Percentiles rank a stretch among this genome's conserved stretches.
Evolutionary conservation across 2,113 vertebrate genomes (phyloP).

Genomic region (Grammomys dolichurus): DNA sequence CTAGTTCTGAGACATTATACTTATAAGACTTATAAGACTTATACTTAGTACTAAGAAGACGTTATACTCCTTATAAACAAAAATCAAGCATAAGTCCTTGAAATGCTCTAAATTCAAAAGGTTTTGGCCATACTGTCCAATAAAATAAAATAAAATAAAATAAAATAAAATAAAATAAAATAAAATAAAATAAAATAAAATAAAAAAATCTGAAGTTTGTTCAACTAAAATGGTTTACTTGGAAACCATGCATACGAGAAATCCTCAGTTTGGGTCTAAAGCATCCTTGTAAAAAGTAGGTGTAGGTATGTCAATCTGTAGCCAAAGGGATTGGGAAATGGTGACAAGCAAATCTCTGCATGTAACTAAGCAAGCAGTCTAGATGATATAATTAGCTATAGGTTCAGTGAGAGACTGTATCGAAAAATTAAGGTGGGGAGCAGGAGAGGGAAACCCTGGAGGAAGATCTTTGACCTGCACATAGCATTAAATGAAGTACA

Average conservation of each 20-base stretch:
- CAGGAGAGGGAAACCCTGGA: too few relatives aligned
- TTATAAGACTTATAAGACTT: too few relatives aligned
- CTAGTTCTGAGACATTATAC: background rate
- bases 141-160: too few relatives aligned
- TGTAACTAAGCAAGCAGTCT: background rate
- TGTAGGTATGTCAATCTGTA: too few relatives aligned
- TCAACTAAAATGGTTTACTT: background rate
- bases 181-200: background rate
- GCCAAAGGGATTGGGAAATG: background rate
- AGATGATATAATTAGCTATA: background rate
- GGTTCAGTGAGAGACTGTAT: background rate
- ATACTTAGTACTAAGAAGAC: too few relatives aligned
- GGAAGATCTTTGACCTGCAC: background rate
- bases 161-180: background rate
- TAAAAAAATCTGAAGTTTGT: too few relatives aligned
- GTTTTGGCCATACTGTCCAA: fast-evolving
- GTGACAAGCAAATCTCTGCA: background rate
- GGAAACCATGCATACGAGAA: background rate
- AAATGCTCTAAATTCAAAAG: background rate
- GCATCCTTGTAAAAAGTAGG: background rate
- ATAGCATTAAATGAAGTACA: background rate
- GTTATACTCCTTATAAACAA: background rate
- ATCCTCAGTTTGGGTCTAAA: background rate
- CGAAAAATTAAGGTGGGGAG: background rate
- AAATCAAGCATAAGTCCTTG: background rate